Percentiles rank a stretch among this genome's conserved stretches.
These are phyloP conservation scores for Thinocorus orbignyianus DNA, from an alignment of 2,113 vertebrate species.

Conservation along the genomic window DNA sequence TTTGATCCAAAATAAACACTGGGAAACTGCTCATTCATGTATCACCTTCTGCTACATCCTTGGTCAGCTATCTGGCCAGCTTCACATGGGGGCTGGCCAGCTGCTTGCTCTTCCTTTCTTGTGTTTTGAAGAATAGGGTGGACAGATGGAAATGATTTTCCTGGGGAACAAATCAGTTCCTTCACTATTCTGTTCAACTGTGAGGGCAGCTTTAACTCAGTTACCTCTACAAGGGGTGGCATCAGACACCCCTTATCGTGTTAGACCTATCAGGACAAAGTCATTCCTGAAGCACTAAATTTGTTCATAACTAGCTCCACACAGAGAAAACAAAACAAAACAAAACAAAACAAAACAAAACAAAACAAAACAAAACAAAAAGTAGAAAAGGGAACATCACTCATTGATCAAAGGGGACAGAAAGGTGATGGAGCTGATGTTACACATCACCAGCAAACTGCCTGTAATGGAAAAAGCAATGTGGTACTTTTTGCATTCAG, in stretches of 20 bases:
- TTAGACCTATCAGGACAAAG: background rate
- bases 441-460: background rate
- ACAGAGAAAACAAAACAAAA: too few relatives aligned
- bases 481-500: background rate
- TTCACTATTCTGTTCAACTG: background rate
- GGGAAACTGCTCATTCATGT: background rate
- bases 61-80: background rate
- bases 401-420: background rate
- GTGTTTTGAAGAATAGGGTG: background rate
- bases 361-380: too few relatives aligned
- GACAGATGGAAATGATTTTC: slow-evolving; percentile 18
- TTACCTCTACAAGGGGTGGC: background rate
- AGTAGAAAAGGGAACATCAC: background rate
- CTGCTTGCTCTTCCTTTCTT: background rate
- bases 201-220: background rate
- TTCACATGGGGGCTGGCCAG: background rate
- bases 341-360: too few relatives aligned
- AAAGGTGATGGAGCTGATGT: background rate
- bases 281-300: background rate
- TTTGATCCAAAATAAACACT: slow-evolving; percentile 30
- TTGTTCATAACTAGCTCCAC: background rate
- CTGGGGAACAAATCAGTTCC: background rate
- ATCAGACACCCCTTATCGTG: background rate
- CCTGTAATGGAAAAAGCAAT: background rate
- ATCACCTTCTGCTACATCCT: background rate